Base-by-base conservation (phyloP, 2,888 invertebrate species). In the Maniola hyperantus region DNA sequence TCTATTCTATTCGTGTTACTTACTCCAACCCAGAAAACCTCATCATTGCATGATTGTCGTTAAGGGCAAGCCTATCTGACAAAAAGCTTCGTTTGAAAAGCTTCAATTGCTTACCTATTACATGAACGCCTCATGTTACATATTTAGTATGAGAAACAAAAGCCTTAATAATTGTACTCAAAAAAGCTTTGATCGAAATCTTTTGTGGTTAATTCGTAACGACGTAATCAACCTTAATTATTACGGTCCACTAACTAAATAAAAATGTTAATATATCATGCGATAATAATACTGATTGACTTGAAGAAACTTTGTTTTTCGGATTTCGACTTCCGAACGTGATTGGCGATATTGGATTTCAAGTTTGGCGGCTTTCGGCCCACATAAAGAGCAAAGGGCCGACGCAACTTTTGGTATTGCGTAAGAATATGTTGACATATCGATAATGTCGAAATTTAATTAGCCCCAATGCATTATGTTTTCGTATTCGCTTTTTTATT, bases 351-450 rank as follows among this genome's bases (percentile, higher is more conserved):
- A 71, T 71, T 66, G 63, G 65, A 70, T 68, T 66, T 68, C 72
- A 71, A 68, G 72, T 72, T 71, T 71, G 69, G 66, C 67, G 51
- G 71, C 71, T 72, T 68, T 69, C 69, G 66, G 65, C 64, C 69
- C 70, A 71, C 71, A 68, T 71, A 69, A 63, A 69, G 64, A 69
- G 72, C 68, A 68, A 72, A 73, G 71, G 71, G 71, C 67, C 69
- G 70, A 65, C 62, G 63, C 67, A 63, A 67, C 67, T 67, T 69
- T 69, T 69, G 66, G 70, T 65, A 62, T 72, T 72, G 62, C 67
- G 59, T 71, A 72, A 72, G 36, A 68, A 66, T 66, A 64, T 67
- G 71, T 71, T 67, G 72, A 70, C 70, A 72, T 73, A 70, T 70
- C 64, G 70, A 70, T 72, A 68, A 62, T 72, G 64, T 54, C 64